Percentiles rank a stretch among this genome's conserved stretches.
These are phyloP conservation scores for roundworm (Caenorhabditis elegans) DNA, from an alignment of 1,140 invertebrate genomes.

Conservation along the genomic window WBcel235 BX284606.5:7889501-7890000, in stretches of 20 bases:
- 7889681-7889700: background rate
- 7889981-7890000: too few species aligned
- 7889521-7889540: background rate
- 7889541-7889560: background rate
- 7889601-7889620: background rate
- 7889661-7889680: background rate
- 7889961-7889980: too few species aligned
- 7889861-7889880: too few species aligned
- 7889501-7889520: background rate
- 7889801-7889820: too few species aligned
- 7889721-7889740: background rate
- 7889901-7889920: too few species aligned
- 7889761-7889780: background rate
- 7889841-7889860: too few species aligned
- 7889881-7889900: too few species aligned
- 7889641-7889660: background rate
- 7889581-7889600: background rate
- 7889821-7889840: too few species aligned
- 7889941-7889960: too few species aligned
- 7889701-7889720: background rate
- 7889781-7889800: too few species aligned
- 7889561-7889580: background rate
- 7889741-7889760: constrained; percentile 25
- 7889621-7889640: background rate
- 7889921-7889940: too few species aligned